phyloP scores from a whole-genome alignment of 92 coral and sea anemone species.

The Porites evermanni region DNA sequence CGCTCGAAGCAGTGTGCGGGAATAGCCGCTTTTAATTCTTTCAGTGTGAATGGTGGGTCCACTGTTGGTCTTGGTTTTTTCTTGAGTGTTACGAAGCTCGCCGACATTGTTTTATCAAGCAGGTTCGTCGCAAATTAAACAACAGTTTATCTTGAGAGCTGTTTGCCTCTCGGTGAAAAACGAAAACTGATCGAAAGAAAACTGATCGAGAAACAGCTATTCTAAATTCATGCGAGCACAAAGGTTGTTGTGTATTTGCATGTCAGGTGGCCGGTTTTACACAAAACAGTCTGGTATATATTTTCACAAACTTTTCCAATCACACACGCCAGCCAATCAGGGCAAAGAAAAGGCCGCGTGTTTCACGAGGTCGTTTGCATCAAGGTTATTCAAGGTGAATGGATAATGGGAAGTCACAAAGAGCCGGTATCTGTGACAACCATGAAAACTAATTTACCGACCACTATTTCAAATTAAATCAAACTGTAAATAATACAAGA shows the following conservation, averaged over 20 bases:
- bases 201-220: not conserved
- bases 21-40: conserved; percentile 61
- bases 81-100: conserved; percentile 51
- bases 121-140: not conserved
- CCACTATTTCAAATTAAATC: no score
- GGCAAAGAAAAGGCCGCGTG: not conserved
- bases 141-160: not conserved
- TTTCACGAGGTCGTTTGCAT: conserved; percentile 6
- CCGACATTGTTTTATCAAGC: conserved; percentile 26
- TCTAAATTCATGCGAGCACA: not conserved
- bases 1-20: conserved; percentile 71
- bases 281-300: not conserved
- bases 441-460: no score
- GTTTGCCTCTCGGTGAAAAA: not conserved
- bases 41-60: conserved; percentile 65
- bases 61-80: conserved; percentile 56
- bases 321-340: conserved; percentile 16
- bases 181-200: not conserved
- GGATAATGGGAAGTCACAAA: not conserved
- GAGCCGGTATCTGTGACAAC: not conserved
- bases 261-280: conserved; percentile 16
- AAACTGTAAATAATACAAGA: no score
- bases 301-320: not conserved
- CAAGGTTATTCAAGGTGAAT: conserved; percentile 39
- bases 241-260: conserved; percentile 6